phyloP scores from a whole-genome alignment of 2,888 invertebrate genomes.

The Leptopilina syphax region DNA sequence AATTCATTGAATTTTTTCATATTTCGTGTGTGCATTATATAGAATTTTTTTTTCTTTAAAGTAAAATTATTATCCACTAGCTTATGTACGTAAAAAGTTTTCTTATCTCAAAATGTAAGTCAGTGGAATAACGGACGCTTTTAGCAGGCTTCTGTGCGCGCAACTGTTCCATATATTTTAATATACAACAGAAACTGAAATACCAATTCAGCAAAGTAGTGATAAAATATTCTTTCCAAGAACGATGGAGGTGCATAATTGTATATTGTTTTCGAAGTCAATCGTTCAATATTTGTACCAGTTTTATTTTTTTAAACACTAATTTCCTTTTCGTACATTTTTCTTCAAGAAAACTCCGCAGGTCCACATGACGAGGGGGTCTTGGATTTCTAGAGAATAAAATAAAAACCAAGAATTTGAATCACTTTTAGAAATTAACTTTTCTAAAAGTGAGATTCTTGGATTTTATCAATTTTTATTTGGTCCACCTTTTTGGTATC shows the following conservation, averaged over 20 bases:
- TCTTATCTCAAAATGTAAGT: constrained; percentile 39
- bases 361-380: too few species aligned
- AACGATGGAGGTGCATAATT: background rate
- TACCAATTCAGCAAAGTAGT: constrained; percentile 12
- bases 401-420: too few species aligned
- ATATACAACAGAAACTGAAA: constrained; percentile 16
- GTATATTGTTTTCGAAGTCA: constrained; percentile 7
- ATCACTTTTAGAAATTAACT: too few species aligned
- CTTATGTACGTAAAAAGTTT: constrained; percentile 24
- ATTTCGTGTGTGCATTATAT: too few species aligned
- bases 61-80: constrained; percentile 18
- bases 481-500: too few species aligned
- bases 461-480: too few species aligned
- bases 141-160: constrained; percentile 28
- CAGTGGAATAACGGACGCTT: constrained; percentile 23
- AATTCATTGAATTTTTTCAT: too few species aligned
- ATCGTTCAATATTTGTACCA: constrained; percentile 2
- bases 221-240: constrained; percentile 28
- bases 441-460: too few species aligned
- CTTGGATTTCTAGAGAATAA: too few species aligned
- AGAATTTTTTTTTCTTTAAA: background rate
- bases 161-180: constrained; percentile 28
- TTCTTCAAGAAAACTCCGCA: too few species aligned
- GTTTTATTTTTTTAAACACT: background rate
- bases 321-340: too few species aligned